These are phyloP conservation scores for Ochotona princeps DNA, from an alignment of 2,113 vertebrate species.

Conservation along the genomic window DNA sequence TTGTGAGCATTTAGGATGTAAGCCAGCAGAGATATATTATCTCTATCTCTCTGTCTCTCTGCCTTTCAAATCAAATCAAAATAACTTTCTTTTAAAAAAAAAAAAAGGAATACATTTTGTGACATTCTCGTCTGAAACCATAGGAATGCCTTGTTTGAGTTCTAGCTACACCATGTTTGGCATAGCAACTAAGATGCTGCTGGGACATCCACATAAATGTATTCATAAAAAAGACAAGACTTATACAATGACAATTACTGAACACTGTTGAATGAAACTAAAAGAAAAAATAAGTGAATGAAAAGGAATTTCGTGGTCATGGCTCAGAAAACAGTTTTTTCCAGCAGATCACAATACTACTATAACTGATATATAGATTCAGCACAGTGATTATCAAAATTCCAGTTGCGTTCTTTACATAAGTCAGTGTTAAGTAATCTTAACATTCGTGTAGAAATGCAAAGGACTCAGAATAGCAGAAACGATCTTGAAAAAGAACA, in stretches of 20 bases:
- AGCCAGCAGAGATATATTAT: too few relatives aligned
- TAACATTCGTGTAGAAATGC: slow-evolving; percentile 25
- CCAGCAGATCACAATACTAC: background rate
- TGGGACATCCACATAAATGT: background rate
- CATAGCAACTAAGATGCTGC: too few relatives aligned
- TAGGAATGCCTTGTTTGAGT: too few relatives aligned
- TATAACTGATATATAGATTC: background rate
- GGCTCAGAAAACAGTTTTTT: background rate
- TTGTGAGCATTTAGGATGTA: too few relatives aligned
- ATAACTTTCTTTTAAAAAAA: too few relatives aligned
- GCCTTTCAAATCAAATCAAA: too few relatives aligned
- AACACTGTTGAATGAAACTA: background rate
- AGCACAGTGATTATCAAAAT: slow-evolving; percentile 21
- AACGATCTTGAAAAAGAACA: background rate
- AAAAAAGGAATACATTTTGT: too few relatives aligned
- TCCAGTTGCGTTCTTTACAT: background rate
- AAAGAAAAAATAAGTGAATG: slow-evolving; percentile 4
- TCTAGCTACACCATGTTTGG: too few relatives aligned
- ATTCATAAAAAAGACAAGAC: background rate
- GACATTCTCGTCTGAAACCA: too few relatives aligned
- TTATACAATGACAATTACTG: slow-evolving; percentile 7
- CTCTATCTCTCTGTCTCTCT: too few relatives aligned
- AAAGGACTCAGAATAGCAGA: background rate
- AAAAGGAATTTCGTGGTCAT: slow-evolving; percentile 11
- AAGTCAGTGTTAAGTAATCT: background rate